Evolutionary conservation across 2,888 invertebrate species (phyloP), one percentile per base, ranked within the genome.

Genomic region (Epistrophe eligans): DNA sequence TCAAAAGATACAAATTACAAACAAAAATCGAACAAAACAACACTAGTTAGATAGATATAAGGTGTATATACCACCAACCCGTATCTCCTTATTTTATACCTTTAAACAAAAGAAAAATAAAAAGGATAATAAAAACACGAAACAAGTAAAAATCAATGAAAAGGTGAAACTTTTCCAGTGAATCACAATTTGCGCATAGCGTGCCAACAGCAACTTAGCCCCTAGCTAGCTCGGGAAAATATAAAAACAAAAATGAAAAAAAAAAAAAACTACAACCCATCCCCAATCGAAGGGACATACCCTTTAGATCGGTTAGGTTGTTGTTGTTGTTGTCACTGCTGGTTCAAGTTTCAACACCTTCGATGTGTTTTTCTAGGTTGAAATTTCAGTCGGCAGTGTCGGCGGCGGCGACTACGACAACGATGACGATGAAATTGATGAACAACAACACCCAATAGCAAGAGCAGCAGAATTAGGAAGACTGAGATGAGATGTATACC

Each of bases 81-180:
- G 4, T 55, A 52, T 52, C 52, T 28, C 8, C 28, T 9, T 28
- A 24, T 19, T n/a, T n/a, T 13, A 17, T 40, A 60, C 38, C 13
- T 15, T 60, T 40, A 17, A 40, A 62, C 50, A 32, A 13, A 10
- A 17, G 38, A 50, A 55, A 13, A 24, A 24, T 24, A 24, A 2
- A 40, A 62, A 62, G 40, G 15, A 24, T 24, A n/a, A 71, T 24
- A 19, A 77, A 74, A 13, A 66, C 45, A 50, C 28, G 19, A 67
- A 57, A 38, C 11, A 50, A 58, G 55, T 28, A 64, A 81, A 85
- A 85, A 85, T 85, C 85, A 82, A 85, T 85, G 82, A 82, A 84
- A 85, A 85, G 82, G 77, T 82, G 85, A 85, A 85, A 85, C 85
- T 85, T 85, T 85, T 85, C 82, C 85, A 32, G 82, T 85, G 85